Evolutionary conservation across 2,888 invertebrate genomes (phyloP).

Genomic region (Drosophila neotestacea): DNA sequence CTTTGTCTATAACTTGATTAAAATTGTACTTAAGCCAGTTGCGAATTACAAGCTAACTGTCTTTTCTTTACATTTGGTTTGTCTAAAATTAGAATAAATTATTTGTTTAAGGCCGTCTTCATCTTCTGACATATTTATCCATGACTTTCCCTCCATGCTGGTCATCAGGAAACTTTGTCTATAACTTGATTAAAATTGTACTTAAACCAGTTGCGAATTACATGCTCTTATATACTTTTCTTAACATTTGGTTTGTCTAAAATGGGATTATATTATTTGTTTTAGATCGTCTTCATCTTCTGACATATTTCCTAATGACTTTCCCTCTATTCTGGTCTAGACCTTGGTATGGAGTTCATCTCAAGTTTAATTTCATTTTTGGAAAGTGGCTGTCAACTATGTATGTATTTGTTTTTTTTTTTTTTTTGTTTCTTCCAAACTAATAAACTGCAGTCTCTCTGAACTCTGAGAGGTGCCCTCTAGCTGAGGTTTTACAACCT

Average conservation of each 20-base stretch:
- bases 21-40: not conserved
- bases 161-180: not conserved
- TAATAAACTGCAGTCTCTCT: slow-evolving; percentile 14
- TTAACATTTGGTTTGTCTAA: too few relatives aligned
- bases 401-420: not conserved
- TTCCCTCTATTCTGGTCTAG: not conserved
- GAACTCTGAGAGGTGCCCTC: slow-evolving; percentile 4
- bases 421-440: not conserved
- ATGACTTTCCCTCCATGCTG: not conserved
- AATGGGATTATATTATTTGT: too few relatives aligned
- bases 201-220: not conserved
- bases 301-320: not conserved
- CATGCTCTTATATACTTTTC: too few relatives aligned
- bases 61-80: too few relatives aligned
- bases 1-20: too few relatives aligned
- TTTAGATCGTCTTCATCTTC: not conserved
- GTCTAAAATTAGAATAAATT: too few relatives aligned
- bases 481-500: slow-evolving; percentile 12
- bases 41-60: not conserved
- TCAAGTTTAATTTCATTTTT: slow-evolving; percentile 11
- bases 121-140: too few relatives aligned
- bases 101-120: too few relatives aligned
- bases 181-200: too few relatives aligned
- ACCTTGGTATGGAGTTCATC: slow-evolving; percentile 8
- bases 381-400: slow-evolving; percentile 13